These are phyloP conservation scores for Eurois occulta DNA, from an alignment of 2,888 invertebrate genomes.

Conservation along the genomic window DNA sequence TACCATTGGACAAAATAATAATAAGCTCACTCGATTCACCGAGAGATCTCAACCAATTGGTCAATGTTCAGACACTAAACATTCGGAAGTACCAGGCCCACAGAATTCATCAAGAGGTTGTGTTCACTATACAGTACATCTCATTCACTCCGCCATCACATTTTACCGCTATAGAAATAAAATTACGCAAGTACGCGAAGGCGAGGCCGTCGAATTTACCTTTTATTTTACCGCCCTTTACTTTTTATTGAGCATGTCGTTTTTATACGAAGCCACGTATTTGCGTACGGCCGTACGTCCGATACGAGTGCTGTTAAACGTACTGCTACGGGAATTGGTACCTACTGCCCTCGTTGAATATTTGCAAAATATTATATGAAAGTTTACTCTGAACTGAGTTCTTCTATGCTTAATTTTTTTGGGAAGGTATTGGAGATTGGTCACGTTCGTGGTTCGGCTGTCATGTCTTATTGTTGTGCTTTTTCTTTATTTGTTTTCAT, in stretches of 20 bases:
- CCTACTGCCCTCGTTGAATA: constrained; percentile 53
- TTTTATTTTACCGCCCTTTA: constrained; percentile 74
- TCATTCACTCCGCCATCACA: constrained; percentile 53
- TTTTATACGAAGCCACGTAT: constrained; percentile 65
- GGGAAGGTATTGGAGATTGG: constrained; percentile 15
- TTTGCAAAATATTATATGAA: constrained; percentile 54
- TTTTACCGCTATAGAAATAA: constrained; percentile 65
- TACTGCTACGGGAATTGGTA: constrained; percentile 54
- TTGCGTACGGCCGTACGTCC: constrained; percentile 66
- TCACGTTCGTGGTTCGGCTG: constrained; percentile 14
- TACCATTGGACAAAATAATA: background rate
- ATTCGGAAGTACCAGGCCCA: background rate
- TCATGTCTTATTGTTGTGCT: constrained; percentile 5
- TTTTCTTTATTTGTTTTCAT: constrained; percentile 3
- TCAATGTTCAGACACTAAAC: background rate
- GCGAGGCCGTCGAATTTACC: constrained; percentile 66
- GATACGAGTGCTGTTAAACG: constrained; percentile 60
- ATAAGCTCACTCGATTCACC: background rate
- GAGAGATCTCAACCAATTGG: background rate
- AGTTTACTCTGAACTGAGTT: constrained; percentile 34
- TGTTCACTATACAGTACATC: constrained; percentile 23
- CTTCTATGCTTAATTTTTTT: constrained; percentile 40
- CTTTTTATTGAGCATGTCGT: constrained; percentile 74
- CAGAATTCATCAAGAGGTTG: constrained; percentile 26
- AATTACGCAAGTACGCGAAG: constrained; percentile 57